Conservation (phyloP, 2,888 invertebrate species). For the Liodrosophila aerea region DNA sequence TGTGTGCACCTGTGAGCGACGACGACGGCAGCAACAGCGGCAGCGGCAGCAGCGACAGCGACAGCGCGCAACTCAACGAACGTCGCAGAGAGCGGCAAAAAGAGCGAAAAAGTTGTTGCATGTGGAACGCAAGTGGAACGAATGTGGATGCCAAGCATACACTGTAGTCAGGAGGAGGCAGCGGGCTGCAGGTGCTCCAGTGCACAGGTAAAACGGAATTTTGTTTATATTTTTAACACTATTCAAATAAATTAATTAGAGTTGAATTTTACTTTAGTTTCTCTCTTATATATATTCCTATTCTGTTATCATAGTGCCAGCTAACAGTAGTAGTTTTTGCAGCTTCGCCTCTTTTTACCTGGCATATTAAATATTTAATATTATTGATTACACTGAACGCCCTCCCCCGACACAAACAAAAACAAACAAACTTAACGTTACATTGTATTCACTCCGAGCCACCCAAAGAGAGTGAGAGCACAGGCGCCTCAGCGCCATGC, state of each 20-base stretch:
- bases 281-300: too few relatives aligned
- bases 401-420: constrained; percentile 15
- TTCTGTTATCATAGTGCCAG: too few relatives aligned
- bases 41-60: constrained; percentile 1
- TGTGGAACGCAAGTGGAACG: constrained; percentile 37
- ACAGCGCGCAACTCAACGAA: constrained; percentile 69
- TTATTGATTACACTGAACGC: constrained; percentile 79
- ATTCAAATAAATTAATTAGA: constrained; percentile 1
- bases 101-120: constrained; percentile 46
- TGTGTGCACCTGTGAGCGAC: constrained; percentile 32
- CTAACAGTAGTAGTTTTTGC: too few relatives aligned
- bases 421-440: constrained; percentile 61
- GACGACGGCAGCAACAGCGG: constrained; percentile 38
- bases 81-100: constrained; percentile 16
- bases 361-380: constrained; percentile 81
- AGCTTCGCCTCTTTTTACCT: constrained; percentile 43
- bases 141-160: too few relatives aligned
- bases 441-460: constrained; percentile 66
- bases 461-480: constrained; percentile 14
- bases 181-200: constrained; percentile 26
- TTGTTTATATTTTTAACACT: constrained; percentile 15
- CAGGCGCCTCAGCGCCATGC: background rate
- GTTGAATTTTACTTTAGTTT: background rate
- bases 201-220: constrained; percentile 34
- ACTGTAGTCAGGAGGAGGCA: too few relatives aligned